Evolutionary conservation across 2,113 vertebrate species (phyloP).

Genomic region (Saguinus imperator): DNA sequence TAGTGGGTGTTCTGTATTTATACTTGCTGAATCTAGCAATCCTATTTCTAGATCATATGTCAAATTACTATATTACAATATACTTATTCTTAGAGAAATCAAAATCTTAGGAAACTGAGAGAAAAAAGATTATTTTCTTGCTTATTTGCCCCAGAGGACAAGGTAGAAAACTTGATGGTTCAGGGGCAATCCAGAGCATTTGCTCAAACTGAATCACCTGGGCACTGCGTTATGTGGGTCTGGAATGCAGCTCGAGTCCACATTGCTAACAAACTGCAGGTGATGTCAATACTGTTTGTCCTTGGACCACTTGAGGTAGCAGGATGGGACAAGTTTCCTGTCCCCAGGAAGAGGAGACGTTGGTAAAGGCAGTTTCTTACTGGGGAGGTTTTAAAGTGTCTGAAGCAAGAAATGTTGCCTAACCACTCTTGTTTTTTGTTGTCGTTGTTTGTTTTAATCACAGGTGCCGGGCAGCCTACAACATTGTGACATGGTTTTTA

Average conservation of each 20-base stretch:
- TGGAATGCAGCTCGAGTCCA: background rate
- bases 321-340: background rate
- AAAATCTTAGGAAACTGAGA: background rate
- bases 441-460: slow-evolving; percentile 2
- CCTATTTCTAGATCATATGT: background rate
- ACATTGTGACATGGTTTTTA: slow-evolving; percentile 90
- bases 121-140: background rate
- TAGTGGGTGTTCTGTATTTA: background rate
- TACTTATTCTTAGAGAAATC: slow-evolving; percentile 18
- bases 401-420: background rate
- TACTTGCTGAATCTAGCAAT: background rate
- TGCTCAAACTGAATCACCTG: background rate
- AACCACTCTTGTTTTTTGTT: background rate
- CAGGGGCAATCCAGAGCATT: background rate
- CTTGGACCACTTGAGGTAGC: too few relatives aligned
- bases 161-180: background rate
- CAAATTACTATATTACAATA: background rate
- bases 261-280: too few relatives aligned
- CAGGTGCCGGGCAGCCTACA: slow-evolving; percentile 97
- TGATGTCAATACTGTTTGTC: background rate
- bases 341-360: background rate
- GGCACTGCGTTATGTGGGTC: background rate
- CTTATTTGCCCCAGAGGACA: background rate
- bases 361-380: background rate
- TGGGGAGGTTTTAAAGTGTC: background rate